phyloP scores from a whole-genome alignment of 2,888 invertebrate genomes.

The Tachina lurida region DNA sequence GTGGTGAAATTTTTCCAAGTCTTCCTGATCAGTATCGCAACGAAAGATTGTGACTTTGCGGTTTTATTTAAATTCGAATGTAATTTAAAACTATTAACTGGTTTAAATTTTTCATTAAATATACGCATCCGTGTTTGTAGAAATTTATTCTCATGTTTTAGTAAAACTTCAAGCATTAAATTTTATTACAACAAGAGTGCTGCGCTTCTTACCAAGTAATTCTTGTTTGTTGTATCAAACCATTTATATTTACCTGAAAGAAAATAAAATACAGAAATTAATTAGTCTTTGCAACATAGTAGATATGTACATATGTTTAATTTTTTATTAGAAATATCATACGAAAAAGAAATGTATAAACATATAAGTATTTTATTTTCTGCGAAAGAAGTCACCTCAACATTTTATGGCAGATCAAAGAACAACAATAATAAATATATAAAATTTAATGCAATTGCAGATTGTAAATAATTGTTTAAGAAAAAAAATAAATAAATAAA shows the following conservation, averaged over 20 bases:
- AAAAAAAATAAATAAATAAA: constrained; percentile 27
- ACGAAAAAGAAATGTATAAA: constrained; percentile 9
- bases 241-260: constrained; percentile 64
- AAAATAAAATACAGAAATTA: constrained; percentile 52
- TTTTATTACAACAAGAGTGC: not conserved
- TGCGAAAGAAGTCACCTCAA: constrained; percentile 19
- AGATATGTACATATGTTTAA: too few relatives aligned
- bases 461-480: constrained; percentile 59
- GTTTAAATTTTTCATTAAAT: too few relatives aligned
- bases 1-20: too few relatives aligned
- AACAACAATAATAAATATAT: constrained; percentile 24
- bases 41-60: too few relatives aligned
- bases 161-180: not conserved
- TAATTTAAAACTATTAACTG: too few relatives aligned
- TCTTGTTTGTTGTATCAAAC: not conserved
- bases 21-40: too few relatives aligned
- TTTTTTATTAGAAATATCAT: constrained; percentile 29
- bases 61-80: too few relatives aligned
- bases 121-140: too few relatives aligned
- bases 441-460: constrained; percentile 61
- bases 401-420: constrained; percentile 23
- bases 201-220: constrained; percentile 24
- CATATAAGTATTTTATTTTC: constrained; percentile 7
- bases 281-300: constrained; percentile 22
- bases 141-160: too few relatives aligned